phyloP scores from a whole-genome alignment of 1,140 invertebrate species.

The Agrypnia vestita region DNA sequence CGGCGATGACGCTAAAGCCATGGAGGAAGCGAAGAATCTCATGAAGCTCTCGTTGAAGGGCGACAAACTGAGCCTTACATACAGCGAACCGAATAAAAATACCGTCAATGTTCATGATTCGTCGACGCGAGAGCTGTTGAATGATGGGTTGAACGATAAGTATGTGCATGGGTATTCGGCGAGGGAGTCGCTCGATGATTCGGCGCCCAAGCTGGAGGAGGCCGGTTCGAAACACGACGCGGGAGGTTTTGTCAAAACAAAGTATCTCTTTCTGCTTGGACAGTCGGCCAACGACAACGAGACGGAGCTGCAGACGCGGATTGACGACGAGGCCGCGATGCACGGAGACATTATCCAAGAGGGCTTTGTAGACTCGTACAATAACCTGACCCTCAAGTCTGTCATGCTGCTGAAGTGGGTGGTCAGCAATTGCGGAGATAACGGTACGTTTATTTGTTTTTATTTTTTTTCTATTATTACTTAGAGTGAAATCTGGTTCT shows the following conservation, averaged over 20 bases:
- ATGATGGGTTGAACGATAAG: slow-evolving; percentile 49
- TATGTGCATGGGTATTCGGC: slow-evolving; percentile 57
- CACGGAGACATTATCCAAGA: slow-evolving; percentile 93
- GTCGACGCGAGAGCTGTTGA: neutral
- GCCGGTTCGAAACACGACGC: slow-evolving; percentile 16
- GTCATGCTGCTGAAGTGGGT: slow-evolving; percentile 90
- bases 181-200: slow-evolving; percentile 58
- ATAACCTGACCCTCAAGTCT: slow-evolving; percentile 93
- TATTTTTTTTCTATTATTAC: no score
- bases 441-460: slow-evolving; percentile 56
- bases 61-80: slow-evolving; percentile 54
- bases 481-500: no score
- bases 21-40: slow-evolving; percentile 51
- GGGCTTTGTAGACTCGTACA: slow-evolving; percentile 91
- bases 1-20: slow-evolving; percentile 34
- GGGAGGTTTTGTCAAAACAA: slow-evolving; percentile 61
- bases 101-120: slow-evolving; percentile 53
- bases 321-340: slow-evolving; percentile 75
- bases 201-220: slow-evolving; percentile 60
- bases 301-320: slow-evolving; percentile 71
- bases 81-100: slow-evolving; percentile 49
- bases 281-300: slow-evolving; percentile 71
- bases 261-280: slow-evolving; percentile 75
- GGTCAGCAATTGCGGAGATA: slow-evolving; percentile 75
- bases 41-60: slow-evolving; percentile 47